phyloP scores from a whole-genome alignment of 2,888 invertebrate genomes.

The Notodonta dromedarius region DNA sequence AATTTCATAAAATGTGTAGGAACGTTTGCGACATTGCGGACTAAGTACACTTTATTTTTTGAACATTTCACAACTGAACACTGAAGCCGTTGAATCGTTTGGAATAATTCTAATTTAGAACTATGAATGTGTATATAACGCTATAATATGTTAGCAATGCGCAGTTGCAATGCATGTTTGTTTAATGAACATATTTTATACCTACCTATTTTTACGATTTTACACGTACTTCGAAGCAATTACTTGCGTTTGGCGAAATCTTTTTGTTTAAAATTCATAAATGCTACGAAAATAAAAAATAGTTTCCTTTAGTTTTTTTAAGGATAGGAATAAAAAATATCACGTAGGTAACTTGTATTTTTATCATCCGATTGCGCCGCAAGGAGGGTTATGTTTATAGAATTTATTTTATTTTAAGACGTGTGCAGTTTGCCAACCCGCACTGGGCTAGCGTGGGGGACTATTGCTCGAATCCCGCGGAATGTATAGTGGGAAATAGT shows the following conservation, averaged over 20 bases:
- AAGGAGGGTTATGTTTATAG: no score
- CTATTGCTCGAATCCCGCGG: no score
- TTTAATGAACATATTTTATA: not conserved
- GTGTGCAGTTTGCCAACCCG: no score
- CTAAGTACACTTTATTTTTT: conserved; percentile 25
- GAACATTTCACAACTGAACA: conserved; percentile 31
- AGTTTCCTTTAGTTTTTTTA: no score
- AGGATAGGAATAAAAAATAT: no score
- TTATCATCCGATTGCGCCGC: no score
- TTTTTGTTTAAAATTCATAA: not conserved
- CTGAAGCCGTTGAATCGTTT: conserved; percentile 16
- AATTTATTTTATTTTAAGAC: no score
- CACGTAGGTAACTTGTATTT: no score
- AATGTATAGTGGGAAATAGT: no score
- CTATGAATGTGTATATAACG: not conserved
- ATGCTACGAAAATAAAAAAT: no score
- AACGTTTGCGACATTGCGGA: conserved; percentile 44
- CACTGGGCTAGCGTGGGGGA: no score
- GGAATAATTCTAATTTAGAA: conserved; percentile 1
- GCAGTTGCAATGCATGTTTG: not conserved
- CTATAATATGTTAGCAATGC: not conserved
- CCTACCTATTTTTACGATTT: not conserved
- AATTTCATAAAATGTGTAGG: conserved; percentile 35
- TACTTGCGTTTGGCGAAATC: not conserved
- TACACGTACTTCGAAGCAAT: not conserved